Conservation (phyloP, 2,888 invertebrate genomes). For the Oligia latruncula region DNA sequence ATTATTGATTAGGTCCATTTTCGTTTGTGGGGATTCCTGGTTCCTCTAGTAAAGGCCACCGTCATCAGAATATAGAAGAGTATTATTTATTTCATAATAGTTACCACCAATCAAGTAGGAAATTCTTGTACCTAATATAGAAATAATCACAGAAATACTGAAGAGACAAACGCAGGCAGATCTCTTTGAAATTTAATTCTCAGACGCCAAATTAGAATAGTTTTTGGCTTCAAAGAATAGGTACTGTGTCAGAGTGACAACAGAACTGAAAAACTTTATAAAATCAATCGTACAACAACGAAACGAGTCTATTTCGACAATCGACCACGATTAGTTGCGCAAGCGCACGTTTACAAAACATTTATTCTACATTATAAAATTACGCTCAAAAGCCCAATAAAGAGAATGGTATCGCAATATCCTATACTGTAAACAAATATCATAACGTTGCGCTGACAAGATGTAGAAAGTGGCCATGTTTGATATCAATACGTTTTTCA, state of each 20-base stretch:
- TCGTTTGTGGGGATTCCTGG: neutral
- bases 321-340: constrained; percentile 61
- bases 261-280: constrained; percentile 54
- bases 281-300: constrained; percentile 51
- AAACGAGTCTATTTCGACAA: constrained; percentile 59
- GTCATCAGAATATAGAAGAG: neutral
- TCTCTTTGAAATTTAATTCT: neutral
- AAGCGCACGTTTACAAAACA: constrained; percentile 65
- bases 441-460: constrained; percentile 40
- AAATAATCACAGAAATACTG: neutral
- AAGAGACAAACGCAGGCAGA: neutral
- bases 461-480: constrained; percentile 44
- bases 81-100: neutral
- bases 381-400: constrained; percentile 59
- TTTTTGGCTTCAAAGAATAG: neutral
- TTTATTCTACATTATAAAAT: constrained; percentile 66
- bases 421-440: constrained; percentile 61
- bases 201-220: neutral
- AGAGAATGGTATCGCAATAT: constrained; percentile 62
- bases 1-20: neutral
- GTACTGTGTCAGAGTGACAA: constrained; percentile 37
- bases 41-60: neutral
- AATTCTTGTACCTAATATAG: neutral
- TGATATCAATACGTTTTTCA: constrained; percentile 12
- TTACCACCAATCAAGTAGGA: neutral